These are phyloP conservation scores for Melieria omissa DNA, from an alignment of 2,888 invertebrate species.

Conservation along the genomic window DNA sequence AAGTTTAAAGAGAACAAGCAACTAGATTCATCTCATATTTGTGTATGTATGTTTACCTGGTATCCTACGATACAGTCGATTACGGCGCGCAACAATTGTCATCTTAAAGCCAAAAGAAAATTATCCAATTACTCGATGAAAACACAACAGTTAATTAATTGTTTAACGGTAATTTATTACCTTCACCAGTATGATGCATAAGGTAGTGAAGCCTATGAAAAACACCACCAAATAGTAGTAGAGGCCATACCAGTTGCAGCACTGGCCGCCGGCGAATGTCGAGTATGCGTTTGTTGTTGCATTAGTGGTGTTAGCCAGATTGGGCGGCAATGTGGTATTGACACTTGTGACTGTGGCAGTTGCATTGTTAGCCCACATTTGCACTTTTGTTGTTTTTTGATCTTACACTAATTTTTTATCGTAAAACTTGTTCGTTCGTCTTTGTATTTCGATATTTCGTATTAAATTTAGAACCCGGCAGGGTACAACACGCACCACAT, in stretches of 20 bases:
- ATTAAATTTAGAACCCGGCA: too few relatives aligned
- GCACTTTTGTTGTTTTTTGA: neutral
- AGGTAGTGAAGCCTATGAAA: slow-evolving; percentile 10
- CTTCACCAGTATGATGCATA: slow-evolving; percentile 12
- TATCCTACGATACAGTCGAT: neutral
- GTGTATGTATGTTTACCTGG: slow-evolving; percentile 11
- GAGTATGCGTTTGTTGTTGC: slow-evolving; percentile 7
- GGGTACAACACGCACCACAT: too few relatives aligned
- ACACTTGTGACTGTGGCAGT: neutral
- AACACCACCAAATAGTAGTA: slow-evolving; percentile 27
- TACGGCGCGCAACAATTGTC: slow-evolving; percentile 11
- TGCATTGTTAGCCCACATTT: slow-evolving; percentile 9
- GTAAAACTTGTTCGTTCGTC: neutral
- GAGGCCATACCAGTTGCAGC: slow-evolving; percentile 29
- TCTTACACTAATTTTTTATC: neutral
- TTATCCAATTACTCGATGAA: neutral
- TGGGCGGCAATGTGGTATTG: neutral
- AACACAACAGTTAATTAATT: neutral
- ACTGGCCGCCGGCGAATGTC: slow-evolving; percentile 11
- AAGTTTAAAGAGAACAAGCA: too few relatives aligned
- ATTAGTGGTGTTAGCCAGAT: neutral
- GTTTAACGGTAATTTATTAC: neutral
- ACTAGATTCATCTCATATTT: too few relatives aligned
- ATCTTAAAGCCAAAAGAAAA: slow-evolving; percentile 18
- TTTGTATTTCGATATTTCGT: too few relatives aligned